Percentiles rank a stretch among this genome's conserved stretches.
These are phyloP conservation scores for Fundulus diaphanus DNA, from an alignment of 2,797 vertebrate species.

Conservation along the genomic window DNA sequence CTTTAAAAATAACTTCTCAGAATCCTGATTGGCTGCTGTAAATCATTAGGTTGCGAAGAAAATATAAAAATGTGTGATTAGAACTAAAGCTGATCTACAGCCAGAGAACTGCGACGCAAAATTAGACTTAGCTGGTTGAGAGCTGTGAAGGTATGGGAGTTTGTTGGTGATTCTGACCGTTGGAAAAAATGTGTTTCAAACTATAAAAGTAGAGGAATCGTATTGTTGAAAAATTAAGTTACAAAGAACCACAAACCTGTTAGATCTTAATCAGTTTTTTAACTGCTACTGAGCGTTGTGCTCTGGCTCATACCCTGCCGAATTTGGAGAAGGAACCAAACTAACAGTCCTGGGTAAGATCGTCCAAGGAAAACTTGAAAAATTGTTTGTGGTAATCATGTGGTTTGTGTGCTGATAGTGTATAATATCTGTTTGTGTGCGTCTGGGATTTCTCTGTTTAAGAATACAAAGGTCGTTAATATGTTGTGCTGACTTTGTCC, in stretches of 20 bases:
- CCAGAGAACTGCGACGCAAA: too few species aligned
- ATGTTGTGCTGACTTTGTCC: not conserved
- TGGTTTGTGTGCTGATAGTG: not conserved
- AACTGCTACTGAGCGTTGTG: not conserved
- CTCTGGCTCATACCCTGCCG: not conserved
- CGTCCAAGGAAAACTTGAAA: not conserved
- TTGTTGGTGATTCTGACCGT: not conserved
- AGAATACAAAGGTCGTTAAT: not conserved
- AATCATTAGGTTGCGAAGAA: not conserved
- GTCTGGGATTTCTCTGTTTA: not conserved
- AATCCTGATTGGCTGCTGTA: not conserved
- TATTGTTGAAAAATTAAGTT: not conserved
- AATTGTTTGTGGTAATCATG: not conserved
- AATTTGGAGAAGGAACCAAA: slow-evolving; percentile 3
- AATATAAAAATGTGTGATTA: not conserved
- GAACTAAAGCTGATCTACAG: not conserved
- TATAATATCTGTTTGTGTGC: not conserved
- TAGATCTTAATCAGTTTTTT: not conserved
- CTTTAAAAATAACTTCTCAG: not conserved
- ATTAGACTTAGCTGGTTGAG: not conserved
- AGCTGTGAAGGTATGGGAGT: not conserved
- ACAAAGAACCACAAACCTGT: not conserved
- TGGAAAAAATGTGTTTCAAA: not conserved
- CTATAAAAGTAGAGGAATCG: not conserved
- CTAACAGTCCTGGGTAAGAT: not conserved